Conservation (phyloP, 1,140 invertebrate genomes). For the Copidosoma floridanum region DNA sequence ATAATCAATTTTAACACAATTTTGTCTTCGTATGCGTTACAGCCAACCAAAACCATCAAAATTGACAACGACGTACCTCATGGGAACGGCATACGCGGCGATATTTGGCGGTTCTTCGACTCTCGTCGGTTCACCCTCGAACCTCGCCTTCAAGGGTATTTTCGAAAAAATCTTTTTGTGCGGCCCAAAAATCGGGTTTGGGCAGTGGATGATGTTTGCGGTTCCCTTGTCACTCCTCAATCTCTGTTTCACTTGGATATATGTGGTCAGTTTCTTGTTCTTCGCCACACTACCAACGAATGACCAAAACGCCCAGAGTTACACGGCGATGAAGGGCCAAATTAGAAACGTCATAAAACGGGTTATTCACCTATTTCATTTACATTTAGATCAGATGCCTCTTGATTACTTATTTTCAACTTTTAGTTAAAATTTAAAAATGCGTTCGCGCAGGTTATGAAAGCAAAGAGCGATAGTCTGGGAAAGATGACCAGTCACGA, state of each 20-base stretch:
- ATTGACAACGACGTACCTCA: too few species aligned
- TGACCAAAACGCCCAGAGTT: constrained; percentile 63
- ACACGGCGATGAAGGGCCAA: constrained; percentile 57
- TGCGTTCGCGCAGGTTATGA: too few species aligned
- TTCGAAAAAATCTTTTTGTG: constrained; percentile 60
- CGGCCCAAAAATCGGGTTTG: constrained; percentile 65
- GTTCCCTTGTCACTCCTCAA: constrained; percentile 72
- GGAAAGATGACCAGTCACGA: constrained; percentile 80
- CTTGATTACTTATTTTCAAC: too few species aligned
- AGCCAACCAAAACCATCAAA: too few species aligned
- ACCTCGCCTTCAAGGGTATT: constrained; percentile 80
- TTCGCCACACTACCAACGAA: constrained; percentile 71
- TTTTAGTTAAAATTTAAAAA: too few species aligned
- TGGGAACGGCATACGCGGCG: too few species aligned
- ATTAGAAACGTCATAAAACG: constrained; percentile 63
- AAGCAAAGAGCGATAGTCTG: constrained; percentile 71
- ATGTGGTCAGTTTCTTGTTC: constrained; percentile 69
- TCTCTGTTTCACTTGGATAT: constrained; percentile 67
- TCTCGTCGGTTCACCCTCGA: too few species aligned
- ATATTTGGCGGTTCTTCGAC: too few species aligned
- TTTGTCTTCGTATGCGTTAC: too few species aligned
- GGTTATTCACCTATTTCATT: too few species aligned
- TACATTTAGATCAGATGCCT: too few species aligned
- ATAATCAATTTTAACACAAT: too few species aligned
- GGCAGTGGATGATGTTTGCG: constrained; percentile 70